These are phyloP conservation scores for Drosophila albomicans DNA, from an alignment of 1,140 invertebrate genomes.

Conservation along the genomic window DNA sequence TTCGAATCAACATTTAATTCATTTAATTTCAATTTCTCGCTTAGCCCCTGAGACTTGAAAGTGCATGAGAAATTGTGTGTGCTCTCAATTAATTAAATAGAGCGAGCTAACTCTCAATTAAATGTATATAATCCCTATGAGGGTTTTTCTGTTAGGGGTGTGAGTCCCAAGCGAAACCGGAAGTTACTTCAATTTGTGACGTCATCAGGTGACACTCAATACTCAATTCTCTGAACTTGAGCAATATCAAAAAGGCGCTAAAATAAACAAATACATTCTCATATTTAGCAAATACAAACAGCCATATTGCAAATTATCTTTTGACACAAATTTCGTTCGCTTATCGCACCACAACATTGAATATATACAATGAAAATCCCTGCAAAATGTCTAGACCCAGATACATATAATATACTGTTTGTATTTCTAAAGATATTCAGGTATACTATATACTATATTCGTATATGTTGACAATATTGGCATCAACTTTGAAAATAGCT, in stretches of 20 bases:
- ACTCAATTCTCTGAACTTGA: conserved; percentile 32
- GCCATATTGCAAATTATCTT: conserved; percentile 57
- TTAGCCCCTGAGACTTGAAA: not conserved
- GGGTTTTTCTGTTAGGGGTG: not conserved
- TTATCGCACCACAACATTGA: conserved; percentile 55
- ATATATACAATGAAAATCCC: conserved; percentile 17
- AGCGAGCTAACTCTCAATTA: conserved; percentile 28
- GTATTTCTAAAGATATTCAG: not conserved
- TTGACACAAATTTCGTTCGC: conserved; percentile 68
- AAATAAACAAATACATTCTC: conserved; percentile 20
- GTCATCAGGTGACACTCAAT: conserved; percentile 29
- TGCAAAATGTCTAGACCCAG: conserved; percentile 22
- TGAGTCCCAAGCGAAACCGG: conserved; percentile 21
- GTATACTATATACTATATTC: not conserved
- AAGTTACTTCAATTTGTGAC: conserved; percentile 33
- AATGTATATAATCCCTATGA: not conserved
- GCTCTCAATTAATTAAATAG: conserved; percentile 68
- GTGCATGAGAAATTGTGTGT: conserved; percentile 7
- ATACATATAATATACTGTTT: not conserved
- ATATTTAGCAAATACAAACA: conserved; percentile 32
- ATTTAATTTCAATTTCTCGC: conserved; percentile 69
- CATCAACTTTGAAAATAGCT: conserved; percentile 74
- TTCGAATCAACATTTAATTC: conserved; percentile 67
- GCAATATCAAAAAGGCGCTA: conserved; percentile 31
- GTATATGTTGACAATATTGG: conserved; percentile 6